Evolutionary conservation across 2,797 vertebrate genomes (phyloP).

Genomic region (Coregonus suidteri): DNA sequence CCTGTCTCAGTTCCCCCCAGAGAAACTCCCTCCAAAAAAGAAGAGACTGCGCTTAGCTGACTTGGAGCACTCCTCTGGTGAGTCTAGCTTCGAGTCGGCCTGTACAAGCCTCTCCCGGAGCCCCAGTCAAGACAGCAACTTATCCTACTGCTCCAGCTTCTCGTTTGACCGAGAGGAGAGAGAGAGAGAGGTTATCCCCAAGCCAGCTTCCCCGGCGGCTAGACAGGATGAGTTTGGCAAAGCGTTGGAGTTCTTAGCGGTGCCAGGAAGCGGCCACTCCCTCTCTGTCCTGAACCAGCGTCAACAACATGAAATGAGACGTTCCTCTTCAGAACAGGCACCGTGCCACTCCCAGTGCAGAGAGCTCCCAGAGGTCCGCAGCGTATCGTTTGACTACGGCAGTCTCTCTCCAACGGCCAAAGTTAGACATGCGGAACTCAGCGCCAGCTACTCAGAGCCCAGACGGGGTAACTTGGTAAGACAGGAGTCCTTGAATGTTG

Average conservation of each 20-base stretch:
- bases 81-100: constrained; percentile 97
- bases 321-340: constrained; percentile 96
- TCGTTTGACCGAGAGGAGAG: constrained; percentile 94
- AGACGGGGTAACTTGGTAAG: constrained; percentile 93
- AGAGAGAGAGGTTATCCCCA: constrained; percentile 55
- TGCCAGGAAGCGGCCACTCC: constrained; percentile 88
- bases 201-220: constrained; percentile 77
- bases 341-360: constrained; percentile 86
- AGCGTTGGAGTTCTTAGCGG: constrained; percentile 92
- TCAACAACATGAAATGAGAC: constrained; percentile 97
- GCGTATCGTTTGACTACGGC: constrained; percentile 98
- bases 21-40: constrained; percentile 98
- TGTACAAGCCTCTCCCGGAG: constrained; percentile 96
- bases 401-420: constrained; percentile 85
- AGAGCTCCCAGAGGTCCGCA: constrained; percentile 92
- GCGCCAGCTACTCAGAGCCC: constrained; percentile 77
- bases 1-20: constrained; percentile 95
- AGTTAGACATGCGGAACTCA: constrained; percentile 72
- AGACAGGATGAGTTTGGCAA: constrained; percentile 91
- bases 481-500: constrained; percentile 93
- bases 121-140: constrained; percentile 97
- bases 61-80: constrained; percentile 96
- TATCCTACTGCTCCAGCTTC: constrained; percentile 95
- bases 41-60: constrained; percentile 95
- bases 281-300: constrained; percentile 87